phyloP scores from a whole-genome alignment of 2,113 vertebrate genomes.

The Mesitornis unicolor region DNA sequence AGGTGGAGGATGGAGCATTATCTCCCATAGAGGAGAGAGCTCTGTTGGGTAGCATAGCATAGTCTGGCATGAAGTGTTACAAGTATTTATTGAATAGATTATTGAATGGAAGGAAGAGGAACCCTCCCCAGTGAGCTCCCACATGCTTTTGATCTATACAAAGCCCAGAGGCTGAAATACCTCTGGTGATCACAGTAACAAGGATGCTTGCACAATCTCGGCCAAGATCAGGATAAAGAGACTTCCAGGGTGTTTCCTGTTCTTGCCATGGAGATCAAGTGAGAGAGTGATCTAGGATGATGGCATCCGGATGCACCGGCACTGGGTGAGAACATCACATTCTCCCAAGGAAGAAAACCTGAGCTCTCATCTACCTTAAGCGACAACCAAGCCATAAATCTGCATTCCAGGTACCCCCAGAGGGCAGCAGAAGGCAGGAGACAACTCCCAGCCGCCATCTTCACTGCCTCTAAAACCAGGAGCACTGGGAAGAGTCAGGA shows the following conservation, averaged over 20 bases:
- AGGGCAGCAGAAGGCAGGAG: background rate
- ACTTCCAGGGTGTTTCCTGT: background rate
- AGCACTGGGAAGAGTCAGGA: background rate
- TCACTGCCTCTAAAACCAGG: background rate
- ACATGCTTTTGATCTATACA: background rate
- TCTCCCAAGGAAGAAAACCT: background rate
- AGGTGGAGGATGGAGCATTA: background rate
- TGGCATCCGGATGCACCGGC: rapidly evolving
- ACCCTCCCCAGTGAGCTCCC: background rate
- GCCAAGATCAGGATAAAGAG: background rate
- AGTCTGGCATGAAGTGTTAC: background rate
- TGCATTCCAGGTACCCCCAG: conserved; percentile 13
- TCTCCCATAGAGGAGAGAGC: background rate
- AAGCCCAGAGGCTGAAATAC: background rate
- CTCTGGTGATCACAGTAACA: background rate
- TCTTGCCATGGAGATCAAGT: background rate
- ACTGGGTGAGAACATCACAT: background rate
- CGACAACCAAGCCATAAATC: background rate
- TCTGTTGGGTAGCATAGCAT: background rate
- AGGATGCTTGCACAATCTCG: background rate
- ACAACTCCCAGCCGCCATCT: background rate
- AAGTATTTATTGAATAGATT: background rate
- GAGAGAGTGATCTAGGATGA: rapidly evolving
- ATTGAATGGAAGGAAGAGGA: background rate
- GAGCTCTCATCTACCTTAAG: background rate